phyloP scores from a whole-genome alignment of 2,797 vertebrate species.

The Phataginus tricuspis region DNA sequence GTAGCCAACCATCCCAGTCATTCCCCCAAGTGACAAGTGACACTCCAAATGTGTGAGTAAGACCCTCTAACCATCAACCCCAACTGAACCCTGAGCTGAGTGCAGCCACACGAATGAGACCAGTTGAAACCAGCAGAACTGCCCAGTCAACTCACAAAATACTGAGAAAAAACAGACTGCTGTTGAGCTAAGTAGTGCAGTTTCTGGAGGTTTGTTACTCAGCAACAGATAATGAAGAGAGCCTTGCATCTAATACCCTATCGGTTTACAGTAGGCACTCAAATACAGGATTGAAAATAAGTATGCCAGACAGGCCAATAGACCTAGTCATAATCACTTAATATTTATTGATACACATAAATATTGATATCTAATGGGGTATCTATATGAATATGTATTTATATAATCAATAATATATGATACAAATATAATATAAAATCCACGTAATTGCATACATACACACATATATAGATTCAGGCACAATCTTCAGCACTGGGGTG shows the following conservation, averaged over 20 bases:
- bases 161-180: background rate
- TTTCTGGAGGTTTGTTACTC: background rate
- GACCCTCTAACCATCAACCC: background rate
- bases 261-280: background rate
- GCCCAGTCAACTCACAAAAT: background rate
- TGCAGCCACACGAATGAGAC: background rate
- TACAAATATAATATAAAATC: background rate
- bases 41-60: too few relatives aligned
- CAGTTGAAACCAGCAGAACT: background rate
- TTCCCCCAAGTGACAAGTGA: background rate
- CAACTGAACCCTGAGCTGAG: background rate
- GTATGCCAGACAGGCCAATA: background rate
- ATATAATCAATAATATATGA: background rate
- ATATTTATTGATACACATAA: background rate
- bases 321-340: background rate
- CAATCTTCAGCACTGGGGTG: background rate
- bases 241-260: background rate
- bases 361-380: background rate
- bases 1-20: background rate
- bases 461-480: background rate
- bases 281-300: background rate
- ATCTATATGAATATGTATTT: background rate
- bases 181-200: background rate
- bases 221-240: background rate
- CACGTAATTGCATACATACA: background rate